These are phyloP conservation scores for Tromatobia lineatoria DNA, from an alignment of 2,888 invertebrate species.

Conservation along the genomic window DNA sequence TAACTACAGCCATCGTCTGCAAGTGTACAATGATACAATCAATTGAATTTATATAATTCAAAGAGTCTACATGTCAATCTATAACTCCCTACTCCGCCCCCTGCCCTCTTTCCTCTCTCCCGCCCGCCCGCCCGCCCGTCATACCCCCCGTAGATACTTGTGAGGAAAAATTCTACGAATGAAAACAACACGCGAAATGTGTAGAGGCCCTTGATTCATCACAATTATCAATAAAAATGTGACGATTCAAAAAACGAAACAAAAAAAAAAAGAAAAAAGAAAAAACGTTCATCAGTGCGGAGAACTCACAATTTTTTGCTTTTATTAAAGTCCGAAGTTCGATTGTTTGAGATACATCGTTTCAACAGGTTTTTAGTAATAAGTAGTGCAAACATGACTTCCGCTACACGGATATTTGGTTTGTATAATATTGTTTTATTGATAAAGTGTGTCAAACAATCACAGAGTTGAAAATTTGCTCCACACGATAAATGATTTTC, in stretches of 20 bases:
- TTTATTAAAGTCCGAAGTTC: conserved; percentile 23
- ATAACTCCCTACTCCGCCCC: conserved; percentile 51
- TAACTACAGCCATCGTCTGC: conserved; percentile 68
- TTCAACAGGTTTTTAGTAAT: conserved; percentile 28
- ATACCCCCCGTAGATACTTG: conserved; percentile 35
- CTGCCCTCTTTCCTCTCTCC: not conserved
- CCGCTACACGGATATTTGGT: conserved; percentile 50
- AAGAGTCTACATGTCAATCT: conserved; percentile 75
- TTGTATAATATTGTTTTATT: conserved; percentile 23
- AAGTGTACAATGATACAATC: conserved; percentile 76
- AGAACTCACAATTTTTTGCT: conserved; percentile 7
- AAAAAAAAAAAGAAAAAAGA: not conserved
- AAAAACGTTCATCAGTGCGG: conserved; percentile 16
- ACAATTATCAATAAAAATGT: conserved; percentile 18
- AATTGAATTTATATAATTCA: conserved; percentile 75
- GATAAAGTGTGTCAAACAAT: conserved; percentile 56
- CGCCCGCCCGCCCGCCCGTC: not conserved
- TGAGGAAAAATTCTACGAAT: conserved; percentile 46
- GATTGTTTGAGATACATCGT: conserved; percentile 44
- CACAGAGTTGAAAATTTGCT: conserved; percentile 36
- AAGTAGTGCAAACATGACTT: conserved; percentile 62
- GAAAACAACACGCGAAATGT: conserved; percentile 26
- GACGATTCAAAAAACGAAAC: not conserved
- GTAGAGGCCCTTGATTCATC: conserved; percentile 47
- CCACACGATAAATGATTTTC: conserved; percentile 34